These are phyloP conservation scores for Uropetala carovei DNA, from an alignment of 2,888 invertebrate genomes.

Conservation along the genomic window DNA sequence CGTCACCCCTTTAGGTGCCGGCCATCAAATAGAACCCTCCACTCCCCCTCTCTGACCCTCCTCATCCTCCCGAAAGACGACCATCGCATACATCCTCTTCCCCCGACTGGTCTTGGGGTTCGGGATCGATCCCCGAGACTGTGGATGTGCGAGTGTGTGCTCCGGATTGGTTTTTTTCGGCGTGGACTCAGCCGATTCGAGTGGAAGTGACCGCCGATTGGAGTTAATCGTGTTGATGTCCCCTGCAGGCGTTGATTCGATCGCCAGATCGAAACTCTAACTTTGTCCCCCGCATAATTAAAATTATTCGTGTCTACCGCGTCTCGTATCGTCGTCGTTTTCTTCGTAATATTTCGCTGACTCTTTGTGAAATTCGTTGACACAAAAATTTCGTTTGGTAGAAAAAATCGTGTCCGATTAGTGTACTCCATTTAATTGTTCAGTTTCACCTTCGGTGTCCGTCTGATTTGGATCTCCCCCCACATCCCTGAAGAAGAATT, in stretches of 20 bases:
- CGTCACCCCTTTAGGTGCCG: neutral
- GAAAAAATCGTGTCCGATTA: neutral
- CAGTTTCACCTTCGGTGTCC: neutral
- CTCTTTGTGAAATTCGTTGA: neutral
- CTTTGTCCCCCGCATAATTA: neutral
- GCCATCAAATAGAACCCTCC: neutral
- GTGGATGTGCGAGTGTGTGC: neutral
- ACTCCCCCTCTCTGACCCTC: neutral
- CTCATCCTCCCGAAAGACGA: neutral
- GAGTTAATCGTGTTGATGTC: too few species aligned
- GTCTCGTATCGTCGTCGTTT: neutral
- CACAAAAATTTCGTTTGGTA: neutral
- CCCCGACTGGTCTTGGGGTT: slow-evolving; percentile 7
- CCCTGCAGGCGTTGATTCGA: neutral
- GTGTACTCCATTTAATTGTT: neutral
- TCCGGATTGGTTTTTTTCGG: slow-evolving; percentile 1
- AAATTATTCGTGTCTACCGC: neutral
- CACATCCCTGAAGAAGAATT: neutral
- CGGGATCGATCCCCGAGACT: slow-evolving; percentile 5
- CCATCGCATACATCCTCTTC: neutral
- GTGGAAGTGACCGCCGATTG: neutral
- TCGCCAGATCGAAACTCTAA: neutral
- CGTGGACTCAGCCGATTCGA: neutral
- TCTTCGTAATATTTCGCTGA: neutral
- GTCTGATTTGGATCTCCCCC: slow-evolving; percentile 7